Evolutionary conservation across 1,140 invertebrate species (phyloP), one percentile per base, ranked within the genome.

Genomic region (Daktulosphaira vitifoliae): DNA sequence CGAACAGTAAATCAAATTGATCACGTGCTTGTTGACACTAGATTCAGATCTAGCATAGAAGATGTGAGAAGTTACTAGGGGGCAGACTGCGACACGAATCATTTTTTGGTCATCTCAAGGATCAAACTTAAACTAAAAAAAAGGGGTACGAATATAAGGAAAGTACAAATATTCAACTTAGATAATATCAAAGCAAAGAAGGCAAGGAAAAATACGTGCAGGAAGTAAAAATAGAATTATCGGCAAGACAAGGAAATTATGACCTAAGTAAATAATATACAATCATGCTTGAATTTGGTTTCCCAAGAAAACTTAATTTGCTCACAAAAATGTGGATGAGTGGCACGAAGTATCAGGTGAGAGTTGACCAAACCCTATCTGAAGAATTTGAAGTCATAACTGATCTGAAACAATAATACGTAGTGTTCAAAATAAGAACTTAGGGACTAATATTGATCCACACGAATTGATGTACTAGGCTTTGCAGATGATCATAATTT

Each of bases 1-100:
- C 50, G 50, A 8, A 51, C 26, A 33, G 50, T 2, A n/a, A 51
- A 51, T 51, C 49, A 51, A 51, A 33, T 51, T 33, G 50, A 51
- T 8, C 50, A 51, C n/a, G 26, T 33, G 8, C n/a, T 51, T 11
- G 18, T 51, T 9, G 26, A 51, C 18, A 51, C 2, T 16, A 51
- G 7, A 33, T 51, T 33, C 26, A 51, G 26, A 29, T 51, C 26
- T 8, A 51, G 50, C 8, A 23, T 48, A 22, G 18, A 2, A 11
- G 46, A 48, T 48, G 46, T 48, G 20, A 48, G 46, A 20, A 48
- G 46, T 11, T 48, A 20, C 46, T 20, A 7, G 4, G 8, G 16
- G 26, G 1, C 29, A 11, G 29, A 51, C 16, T 33, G 15, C 16
- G 50, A 33, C 26, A 51, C n/a, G 26, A n/a, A 51, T 18, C 15